Conservation (phyloP, 2,113 vertebrate species). For the Todiramphus chloris region DNA sequence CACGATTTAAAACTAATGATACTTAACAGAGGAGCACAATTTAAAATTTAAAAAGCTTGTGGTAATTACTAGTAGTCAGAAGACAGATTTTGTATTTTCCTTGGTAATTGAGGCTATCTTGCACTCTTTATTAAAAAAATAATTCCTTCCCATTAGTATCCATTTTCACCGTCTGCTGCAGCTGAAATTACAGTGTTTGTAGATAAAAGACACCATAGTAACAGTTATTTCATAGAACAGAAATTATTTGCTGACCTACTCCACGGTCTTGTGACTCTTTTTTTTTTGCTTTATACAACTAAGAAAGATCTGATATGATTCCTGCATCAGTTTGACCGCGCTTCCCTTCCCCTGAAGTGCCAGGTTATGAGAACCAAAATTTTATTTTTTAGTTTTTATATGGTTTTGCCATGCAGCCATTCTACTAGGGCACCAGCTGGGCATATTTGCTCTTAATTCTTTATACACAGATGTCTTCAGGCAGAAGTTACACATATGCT, state of each 20-base stretch:
- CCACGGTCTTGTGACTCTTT: constrained; percentile 1
- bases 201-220: constrained; percentile 50
- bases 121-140: neutral
- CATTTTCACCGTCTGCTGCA: constrained; percentile 17
- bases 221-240: constrained; percentile 25
- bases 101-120: neutral
- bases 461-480: constrained; percentile 12
- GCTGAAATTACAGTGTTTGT: constrained; percentile 10
- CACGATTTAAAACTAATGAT: neutral
- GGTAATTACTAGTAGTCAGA: neutral
- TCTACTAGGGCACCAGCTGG: neutral
- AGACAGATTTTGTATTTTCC: neutral
- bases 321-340: neutral
- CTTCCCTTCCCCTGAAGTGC: neutral
- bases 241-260: constrained; percentile 50
- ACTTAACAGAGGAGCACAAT: neutral
- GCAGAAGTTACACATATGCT: neutral
- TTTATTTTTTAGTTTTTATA: neutral
- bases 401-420: neutral
- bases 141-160: constrained; percentile 28
- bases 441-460: neutral
- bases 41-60: neutral
- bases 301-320: neutral
- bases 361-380: neutral
- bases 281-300: neutral